phyloP scores from a whole-genome alignment of 1,140 invertebrate species.

The Nautilus pompilius region DNA sequence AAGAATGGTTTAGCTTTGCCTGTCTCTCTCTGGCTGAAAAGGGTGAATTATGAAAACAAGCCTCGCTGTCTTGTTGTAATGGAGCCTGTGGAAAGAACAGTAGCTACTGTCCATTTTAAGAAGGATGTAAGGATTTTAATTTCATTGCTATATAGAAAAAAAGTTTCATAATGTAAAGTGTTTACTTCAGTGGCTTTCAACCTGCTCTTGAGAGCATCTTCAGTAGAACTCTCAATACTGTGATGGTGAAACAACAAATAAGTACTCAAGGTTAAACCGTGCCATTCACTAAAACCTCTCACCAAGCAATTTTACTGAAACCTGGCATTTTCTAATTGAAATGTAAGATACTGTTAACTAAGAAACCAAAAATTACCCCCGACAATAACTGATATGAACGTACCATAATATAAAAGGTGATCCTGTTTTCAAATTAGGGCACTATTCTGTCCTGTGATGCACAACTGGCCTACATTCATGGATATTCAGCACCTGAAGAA shows the following conservation, averaged over 20 bases:
- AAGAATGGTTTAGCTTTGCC: conserved; percentile 60
- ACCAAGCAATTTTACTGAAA: too few species aligned
- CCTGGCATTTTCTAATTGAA: too few species aligned
- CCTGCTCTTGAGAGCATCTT: too few species aligned
- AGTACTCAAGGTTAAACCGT: too few species aligned
- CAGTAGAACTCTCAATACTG: too few species aligned
- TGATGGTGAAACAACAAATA: too few species aligned
- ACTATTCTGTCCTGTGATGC: conserved; percentile 40
- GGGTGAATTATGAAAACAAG: conserved; percentile 59
- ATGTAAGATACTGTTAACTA: background rate
- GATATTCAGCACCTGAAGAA: conserved; percentile 31
- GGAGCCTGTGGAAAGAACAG: conserved; percentile 61
- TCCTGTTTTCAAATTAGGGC: conserved; percentile 23
- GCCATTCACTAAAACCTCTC: too few species aligned
- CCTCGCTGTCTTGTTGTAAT: conserved; percentile 65
- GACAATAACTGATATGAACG: background rate
- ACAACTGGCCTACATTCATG: conserved; percentile 42
- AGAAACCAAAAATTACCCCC: background rate
- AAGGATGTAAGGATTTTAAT: conserved; percentile 29
- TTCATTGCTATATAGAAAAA: background rate
- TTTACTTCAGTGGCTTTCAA: too few species aligned
- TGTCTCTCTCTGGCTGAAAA: conserved; percentile 65
- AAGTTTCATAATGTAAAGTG: background rate
- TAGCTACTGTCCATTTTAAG: conserved; percentile 49
- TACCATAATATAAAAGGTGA: background rate